These are phyloP conservation scores for Idaea aversata DNA, from an alignment of 2,888 invertebrate species.

Conservation along the genomic window DNA sequence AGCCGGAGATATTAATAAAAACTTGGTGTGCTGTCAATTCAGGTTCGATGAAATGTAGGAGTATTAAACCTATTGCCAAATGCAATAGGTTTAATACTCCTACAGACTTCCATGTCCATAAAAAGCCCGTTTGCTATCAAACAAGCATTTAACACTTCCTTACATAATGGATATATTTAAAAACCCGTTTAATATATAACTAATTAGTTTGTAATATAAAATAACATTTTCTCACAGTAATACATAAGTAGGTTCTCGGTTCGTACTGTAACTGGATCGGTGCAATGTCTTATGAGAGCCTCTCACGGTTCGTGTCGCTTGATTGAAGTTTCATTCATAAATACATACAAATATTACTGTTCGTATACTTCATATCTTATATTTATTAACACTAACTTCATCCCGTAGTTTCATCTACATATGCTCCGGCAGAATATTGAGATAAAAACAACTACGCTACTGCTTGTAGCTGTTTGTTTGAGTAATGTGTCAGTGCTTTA, in stretches of 20 bases:
- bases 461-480: slow-evolving; percentile 22
- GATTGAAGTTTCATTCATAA: slow-evolving; percentile 49
- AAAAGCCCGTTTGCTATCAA: neutral
- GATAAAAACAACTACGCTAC: no score
- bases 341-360: slow-evolving; percentile 22
- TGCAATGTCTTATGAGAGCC: slow-evolving; percentile 57
- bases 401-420: slow-evolving; percentile 19
- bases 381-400: slow-evolving; percentile 8
- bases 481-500: neutral
- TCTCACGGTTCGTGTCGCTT: slow-evolving; percentile 59
- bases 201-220: neutral
- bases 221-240: slow-evolving; percentile 56
- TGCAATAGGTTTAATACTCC: no score
- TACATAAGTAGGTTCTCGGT: slow-evolving; percentile 18
- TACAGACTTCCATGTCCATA: neutral
- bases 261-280: slow-evolving; percentile 63
- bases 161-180: neutral
- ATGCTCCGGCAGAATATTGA: no score
- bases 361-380: slow-evolving; percentile 17
- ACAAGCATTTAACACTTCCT: neutral
- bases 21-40: no score
- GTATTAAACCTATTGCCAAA: no score
- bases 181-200: neutral
- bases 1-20: no score
- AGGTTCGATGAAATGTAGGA: no score